Base-by-base conservation (phyloP, 30 jellyfish, hydroid and myxozoan genomes). In the Phacellophora camtschatica region DNA sequence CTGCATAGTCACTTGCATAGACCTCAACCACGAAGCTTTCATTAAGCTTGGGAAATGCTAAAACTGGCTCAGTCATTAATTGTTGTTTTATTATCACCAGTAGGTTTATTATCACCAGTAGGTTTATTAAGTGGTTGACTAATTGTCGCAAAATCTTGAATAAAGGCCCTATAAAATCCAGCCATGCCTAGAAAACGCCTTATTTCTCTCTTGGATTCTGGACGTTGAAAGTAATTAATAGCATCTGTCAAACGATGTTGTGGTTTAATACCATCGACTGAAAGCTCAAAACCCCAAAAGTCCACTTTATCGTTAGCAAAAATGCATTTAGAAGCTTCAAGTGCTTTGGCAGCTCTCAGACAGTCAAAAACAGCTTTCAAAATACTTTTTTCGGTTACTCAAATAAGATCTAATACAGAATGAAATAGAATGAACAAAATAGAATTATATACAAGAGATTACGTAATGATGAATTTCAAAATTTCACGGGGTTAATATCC, bases 141-240 rank as follows among this genome's bases (percentile, higher is more conserved):
- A 43, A 69, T 69, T 36, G 68, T 69, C 43, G 74, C 83, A 69
- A 69, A 69, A 69, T 69, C 83, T 36, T 69, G 39, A 43, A 69
- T 43, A 69, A 69, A 69, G 9, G 83, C 83, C 43, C 83, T 20
- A 30, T 69, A 69, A 30, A 69, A 42, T 71, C 83, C 75, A 37
- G 83, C 83, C 74, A 69, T 69, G 33, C 81, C 81, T 29, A 66
- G 81, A 69, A 34, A 69, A 37, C 75, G 83, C 83, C 83, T 34
- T 23, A 69, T 36, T 45, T 69, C 69, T 46, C 43, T 69, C 43
- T 69, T 69, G 2, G 83, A 69, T 20, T 69, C 83, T 36, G 83
- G 83, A 69, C 43, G 83, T 43, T 71, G 83, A 69, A 69, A 32
- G 19, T 69, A 71, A 45, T 69, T 69, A 69, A 35, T 69, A 69